Evolutionary conservation across 2,888 invertebrate species (phyloP).

Genomic region (Sarcophaga subvicina): DNA sequence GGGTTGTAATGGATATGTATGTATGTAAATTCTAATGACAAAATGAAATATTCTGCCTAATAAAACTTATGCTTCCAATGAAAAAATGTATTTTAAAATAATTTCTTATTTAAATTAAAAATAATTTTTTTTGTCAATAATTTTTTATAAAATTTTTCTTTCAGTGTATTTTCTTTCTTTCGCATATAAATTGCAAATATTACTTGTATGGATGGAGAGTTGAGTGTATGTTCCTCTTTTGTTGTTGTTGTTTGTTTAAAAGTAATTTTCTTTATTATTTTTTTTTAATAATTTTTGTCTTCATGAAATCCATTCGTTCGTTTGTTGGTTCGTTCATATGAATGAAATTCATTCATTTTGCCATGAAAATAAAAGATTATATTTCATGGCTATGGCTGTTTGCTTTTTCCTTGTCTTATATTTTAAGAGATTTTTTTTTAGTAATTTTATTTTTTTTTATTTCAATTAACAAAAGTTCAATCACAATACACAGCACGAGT

Average conservation of each 20-base stretch:
- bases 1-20: too few relatives aligned
- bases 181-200: background rate
- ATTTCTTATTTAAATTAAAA: too few relatives aligned
- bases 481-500: too few relatives aligned
- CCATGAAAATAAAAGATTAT: slow-evolving; percentile 14
- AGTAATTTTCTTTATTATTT: background rate
- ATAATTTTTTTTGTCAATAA: too few relatives aligned
- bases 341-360: slow-evolving; percentile 55
- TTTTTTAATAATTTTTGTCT: background rate
- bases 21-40: too few relatives aligned
- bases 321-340: background rate
- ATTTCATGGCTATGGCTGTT: background rate
- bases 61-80: too few relatives aligned
- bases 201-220: too few relatives aligned
- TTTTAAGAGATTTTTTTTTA: slow-evolving; percentile 20
- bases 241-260: too few relatives aligned
- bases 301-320: background rate
- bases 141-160: background rate
- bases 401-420: background rate
- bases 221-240: too few relatives aligned
- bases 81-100: too few relatives aligned
- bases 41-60: too few relatives aligned
- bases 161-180: background rate
- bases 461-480: slow-evolving; percentile 17
- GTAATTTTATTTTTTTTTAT: slow-evolving; percentile 36